A percentile compares a stretch with the other conserved stretches of the same genome.
phyloP scores from a whole-genome alignment of 1,140 invertebrate species.

The Caerostris darwini region DNA sequence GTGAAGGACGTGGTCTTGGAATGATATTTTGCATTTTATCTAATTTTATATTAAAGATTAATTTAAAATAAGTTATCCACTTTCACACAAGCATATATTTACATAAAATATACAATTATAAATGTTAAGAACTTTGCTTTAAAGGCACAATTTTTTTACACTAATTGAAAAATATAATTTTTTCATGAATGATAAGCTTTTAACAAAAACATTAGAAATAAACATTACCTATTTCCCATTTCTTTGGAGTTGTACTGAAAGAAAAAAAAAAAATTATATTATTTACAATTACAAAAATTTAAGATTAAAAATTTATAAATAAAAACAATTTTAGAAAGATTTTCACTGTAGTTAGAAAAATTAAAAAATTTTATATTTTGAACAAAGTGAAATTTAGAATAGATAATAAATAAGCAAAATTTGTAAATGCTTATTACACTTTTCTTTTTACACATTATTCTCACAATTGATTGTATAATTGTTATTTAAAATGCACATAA shows the following conservation, averaged over 20 bases:
- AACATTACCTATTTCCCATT: slow-evolving; percentile 70
- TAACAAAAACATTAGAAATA: no score
- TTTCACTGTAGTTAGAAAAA: neutral
- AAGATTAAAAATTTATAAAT: neutral
- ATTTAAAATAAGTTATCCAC: neutral
- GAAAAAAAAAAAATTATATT: neutral
- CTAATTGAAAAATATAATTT: no score
- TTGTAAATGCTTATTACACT: no score
- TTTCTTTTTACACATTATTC: no score
- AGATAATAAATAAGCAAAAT: no score
- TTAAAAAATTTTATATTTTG: no score
- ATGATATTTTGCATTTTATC: slow-evolving; percentile 63
- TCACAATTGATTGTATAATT: no score
- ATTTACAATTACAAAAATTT: neutral
- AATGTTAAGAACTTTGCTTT: no score
- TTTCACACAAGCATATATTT: neutral
- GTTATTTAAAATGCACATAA: no score
- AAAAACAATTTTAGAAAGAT: neutral
- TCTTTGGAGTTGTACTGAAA: slow-evolving; percentile 62
- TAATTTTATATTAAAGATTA: slow-evolving; percentile 5
- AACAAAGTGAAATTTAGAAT: no score
- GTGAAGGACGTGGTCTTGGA: slow-evolving; percentile 39
- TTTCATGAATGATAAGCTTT: no score
- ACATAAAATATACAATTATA: neutral
- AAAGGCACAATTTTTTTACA: no score